Evolutionary conservation across 2,113 vertebrate species (phyloP).

Genomic region (Corynorhinus townsendii): DNA sequence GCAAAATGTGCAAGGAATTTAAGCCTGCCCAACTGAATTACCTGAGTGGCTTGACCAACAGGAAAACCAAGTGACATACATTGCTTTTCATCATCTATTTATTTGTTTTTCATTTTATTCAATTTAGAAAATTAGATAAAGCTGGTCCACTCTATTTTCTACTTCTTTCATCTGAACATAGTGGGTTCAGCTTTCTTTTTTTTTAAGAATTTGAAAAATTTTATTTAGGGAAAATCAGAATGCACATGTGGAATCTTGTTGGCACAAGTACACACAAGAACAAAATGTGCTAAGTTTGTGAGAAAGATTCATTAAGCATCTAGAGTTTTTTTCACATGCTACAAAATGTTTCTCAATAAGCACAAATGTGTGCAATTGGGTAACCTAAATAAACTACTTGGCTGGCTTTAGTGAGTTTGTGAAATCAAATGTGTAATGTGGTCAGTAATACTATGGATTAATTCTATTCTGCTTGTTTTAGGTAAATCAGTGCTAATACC

Average conservation of each 20-base stretch:
- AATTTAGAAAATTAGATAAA: conserved; percentile 67
- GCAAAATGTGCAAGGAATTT: conserved; percentile 48
- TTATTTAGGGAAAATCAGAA: conserved; percentile 52
- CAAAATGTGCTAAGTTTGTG: conserved; percentile 43
- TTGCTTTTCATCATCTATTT: conserved; percentile 48
- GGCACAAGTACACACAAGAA: conserved; percentile 3
- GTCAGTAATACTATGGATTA: not conserved
- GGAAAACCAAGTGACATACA: conserved; percentile 12
- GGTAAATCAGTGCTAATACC: not conserved
- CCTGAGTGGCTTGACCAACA: conserved; percentile 13
- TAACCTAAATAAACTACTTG: not conserved
- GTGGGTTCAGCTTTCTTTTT: conserved; percentile 5
- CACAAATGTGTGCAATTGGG: not conserved
- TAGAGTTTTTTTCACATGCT: not conserved
- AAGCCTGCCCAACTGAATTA: conserved; percentile 5
- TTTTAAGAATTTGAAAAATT: conserved; percentile 11
- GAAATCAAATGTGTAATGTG: not conserved
- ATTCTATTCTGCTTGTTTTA: not conserved
- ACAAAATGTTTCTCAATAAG: conserved; percentile 11
- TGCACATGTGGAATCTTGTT: conserved; percentile 44
- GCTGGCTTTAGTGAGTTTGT: not conserved
- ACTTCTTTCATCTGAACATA: conserved; percentile 48
- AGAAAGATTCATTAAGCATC: conserved; percentile 47
- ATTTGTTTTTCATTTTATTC: conserved; percentile 60
- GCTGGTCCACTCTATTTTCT: conserved; percentile 39